Base-by-base conservation (phyloP, 2,888 invertebrate genomes). In the Pseudococcus longispinus region DNA sequence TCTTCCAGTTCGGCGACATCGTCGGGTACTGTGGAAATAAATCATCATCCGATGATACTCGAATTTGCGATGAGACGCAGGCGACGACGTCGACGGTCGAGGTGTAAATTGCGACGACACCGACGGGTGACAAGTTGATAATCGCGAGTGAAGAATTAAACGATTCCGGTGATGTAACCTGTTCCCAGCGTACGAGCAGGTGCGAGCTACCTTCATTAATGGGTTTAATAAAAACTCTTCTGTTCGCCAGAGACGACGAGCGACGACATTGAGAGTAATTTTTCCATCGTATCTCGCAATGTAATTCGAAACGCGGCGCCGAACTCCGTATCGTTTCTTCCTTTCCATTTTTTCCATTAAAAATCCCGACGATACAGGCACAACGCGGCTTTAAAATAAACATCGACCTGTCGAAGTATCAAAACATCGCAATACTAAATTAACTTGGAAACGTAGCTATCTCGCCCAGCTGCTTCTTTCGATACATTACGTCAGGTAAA, bases 111-210 rank as follows among this genome's bases (percentile, higher is more conserved):
- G 60, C 60, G 11, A 60, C 60, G 23, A 60, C 60, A 23, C 60
- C 60, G 60, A 23, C 60, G 20, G 60, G 60, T 60, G 60, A 60
- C 60, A 60, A 60, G 23, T 60, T 60, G 18, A 70, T 70, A 70
- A 70, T 70, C 29, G 70, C 70, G 65, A 65, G 65, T 70, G 70
- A 70, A 70, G 70, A 70, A 70, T 70, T 70, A 70, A 70, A 70
- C 70, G 70, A 70, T 70, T 70, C 70, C 70, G 70, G 70, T 70
- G 70, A 70, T 18, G 70, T 70, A 70, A 70, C 70, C 70, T 29
- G 70, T 70, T 70, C 29, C 70, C 23, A 60, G 29, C 13, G 65
- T 65, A 26, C 65, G 70, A 70, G 70, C 70, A 70, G 70, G 70
- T 70, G 70, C 70, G 70, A 70, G 70, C 51, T 51, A 60, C 9